phyloP scores from a whole-genome alignment of 1,140 invertebrate species.

The Sitobion miscanthi region DNA sequence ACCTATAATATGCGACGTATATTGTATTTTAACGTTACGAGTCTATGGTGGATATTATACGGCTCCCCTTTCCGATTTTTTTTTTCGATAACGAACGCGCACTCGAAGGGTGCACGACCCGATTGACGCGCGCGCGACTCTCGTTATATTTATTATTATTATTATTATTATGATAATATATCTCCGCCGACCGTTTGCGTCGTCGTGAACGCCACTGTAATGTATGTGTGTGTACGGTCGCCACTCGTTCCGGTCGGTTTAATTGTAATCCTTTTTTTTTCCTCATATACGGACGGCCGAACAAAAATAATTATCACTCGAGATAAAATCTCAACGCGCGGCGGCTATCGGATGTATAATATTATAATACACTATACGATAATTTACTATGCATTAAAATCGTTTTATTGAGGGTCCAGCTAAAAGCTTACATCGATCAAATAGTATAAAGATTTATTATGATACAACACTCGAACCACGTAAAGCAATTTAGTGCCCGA shows the following conservation, averaged over 20 bases:
- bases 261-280: slow-evolving; percentile 8
- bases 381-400: neutral
- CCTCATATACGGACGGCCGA: neutral
- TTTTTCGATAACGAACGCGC: slow-evolving; percentile 1
- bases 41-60: too few species aligned
- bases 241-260: slow-evolving; percentile 2
- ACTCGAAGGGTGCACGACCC: neutral
- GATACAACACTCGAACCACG: neutral
- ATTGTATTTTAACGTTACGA: neutral
- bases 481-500: neutral
- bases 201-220: neutral
- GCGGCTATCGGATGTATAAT: neutral
- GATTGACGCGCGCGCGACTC: slow-evolving; percentile 8
- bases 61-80: neutral
- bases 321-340: neutral
- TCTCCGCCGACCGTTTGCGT: neutral
- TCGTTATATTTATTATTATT: neutral
- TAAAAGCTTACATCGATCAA: neutral
- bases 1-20: neutral
- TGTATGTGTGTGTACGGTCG: neutral
- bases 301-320: slow-evolving; percentile 15
- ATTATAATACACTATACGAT: neutral
- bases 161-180: slow-evolving; percentile 6
- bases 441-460: neutral
- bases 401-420: neutral